Evolutionary conservation across 2,888 invertebrate genomes (phyloP), one percentile per base, ranked within the genome.

Genomic region (Lypha dubia): DNA sequence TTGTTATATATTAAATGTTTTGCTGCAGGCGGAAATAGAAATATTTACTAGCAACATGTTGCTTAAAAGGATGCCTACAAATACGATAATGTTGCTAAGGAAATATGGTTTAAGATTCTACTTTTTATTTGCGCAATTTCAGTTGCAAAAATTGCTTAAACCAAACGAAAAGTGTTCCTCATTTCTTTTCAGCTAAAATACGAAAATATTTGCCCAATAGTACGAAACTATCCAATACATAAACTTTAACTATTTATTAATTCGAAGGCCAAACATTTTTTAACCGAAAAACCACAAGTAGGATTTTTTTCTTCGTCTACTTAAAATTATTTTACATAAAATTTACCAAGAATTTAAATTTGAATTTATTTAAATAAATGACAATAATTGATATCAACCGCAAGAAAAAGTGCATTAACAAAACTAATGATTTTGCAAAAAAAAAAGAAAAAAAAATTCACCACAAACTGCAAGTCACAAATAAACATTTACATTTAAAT

Each of bases 241-340:
- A 46, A 68, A 53, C 68, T 81, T 70, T 44, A 9, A 46, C 53
- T 49, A 81, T 81, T 75, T 81, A 41, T 81, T 62, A 68, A n/a
- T 24, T 62, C 68, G 68, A 81, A 81, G 74, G 80, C 74, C 74
- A 73, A 35, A 51, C n/a, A 28, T 7, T 44, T 22, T 38, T 56
- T 22, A 15, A 67, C 20, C 9, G 15, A 9, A 11, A 13, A 35
- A 17, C 60, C 51, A 74, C n/a, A n/a, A n/a, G 17, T 74, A 28
- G 41, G 20, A 49, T 63, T 41, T 49, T 58, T 46, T 20, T n/a
- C n/a, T n/a, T n/a, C n/a, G 58, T 22, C 17, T 28, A 24, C 35
- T 56, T 15, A 9, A 62, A 62, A 70, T 70, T 51, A 51, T 35
- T 79, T 79, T 63, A 32, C 20, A 24, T 51, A 15, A 68, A 51